Evolutionary conservation across 2,888 invertebrate species (phyloP), one percentile per base, ranked within the genome.

Genomic region (Athrips mouffetella): DNA sequence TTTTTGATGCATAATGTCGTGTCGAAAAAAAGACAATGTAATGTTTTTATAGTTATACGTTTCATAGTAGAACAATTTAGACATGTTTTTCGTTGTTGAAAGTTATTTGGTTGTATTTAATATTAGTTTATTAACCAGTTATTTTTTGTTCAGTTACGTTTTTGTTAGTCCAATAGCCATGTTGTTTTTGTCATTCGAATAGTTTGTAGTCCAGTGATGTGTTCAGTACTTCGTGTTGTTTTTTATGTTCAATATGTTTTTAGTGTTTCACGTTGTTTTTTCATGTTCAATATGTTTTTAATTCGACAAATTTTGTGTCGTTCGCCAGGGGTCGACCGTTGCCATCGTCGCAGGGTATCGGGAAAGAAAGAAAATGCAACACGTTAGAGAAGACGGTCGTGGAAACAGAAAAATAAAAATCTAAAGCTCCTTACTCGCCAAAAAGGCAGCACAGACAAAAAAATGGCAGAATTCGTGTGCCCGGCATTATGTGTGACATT

Each of bases 361-460:
- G 86, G 80, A 85, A 85, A 84, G 72, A 76, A 74, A 84, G 70
- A 89, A 89, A 87, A 88, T 89, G 89, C 89, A 89, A 89, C 89
- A 89, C 87, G 62, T 89, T 83, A 89, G 64, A 57, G 13, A 35
- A 39, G 74, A 77, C 80, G 84, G 83, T 81, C 83, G 78, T 76
- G 54, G 47, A 42, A 51, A 54, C 57, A 53, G 55, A 57, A 53
- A 40, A 52, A 48, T 50, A 41, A 57, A 51, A 54, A 57, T 53
- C 51, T 62, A 59, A 51, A 18, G 10, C n/a, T 18, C 30, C 50
- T 65, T 57, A 60, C 65, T 74, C 82, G 83, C 84, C 82, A 79
- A 86, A 83, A 87, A 80, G 85, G 83, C 87, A 87, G 74, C 87
- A 87, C 87, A 87, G 87, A 87, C 87, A 72, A 76, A 62, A 65